phyloP scores from a whole-genome alignment of 2,797 vertebrate species.

The Petrocephalus schoutedeni region DNA sequence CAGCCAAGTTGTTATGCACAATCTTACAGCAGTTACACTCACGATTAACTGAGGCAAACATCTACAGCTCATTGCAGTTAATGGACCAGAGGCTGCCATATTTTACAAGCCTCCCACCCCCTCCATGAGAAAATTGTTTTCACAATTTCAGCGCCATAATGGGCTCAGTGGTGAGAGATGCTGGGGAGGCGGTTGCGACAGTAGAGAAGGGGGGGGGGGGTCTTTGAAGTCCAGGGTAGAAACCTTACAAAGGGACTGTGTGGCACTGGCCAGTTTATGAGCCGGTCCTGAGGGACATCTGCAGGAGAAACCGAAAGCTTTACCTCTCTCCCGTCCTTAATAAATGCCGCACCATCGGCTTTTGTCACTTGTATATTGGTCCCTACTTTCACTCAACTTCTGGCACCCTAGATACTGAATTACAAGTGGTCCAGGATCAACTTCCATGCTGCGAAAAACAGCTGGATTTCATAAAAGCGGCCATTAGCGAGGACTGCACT shows the following conservation, averaged over 20 bases:
- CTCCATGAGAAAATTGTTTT: constrained; percentile 62
- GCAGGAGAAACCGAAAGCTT: not conserved
- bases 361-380: not conserved
- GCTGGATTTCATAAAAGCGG: not conserved
- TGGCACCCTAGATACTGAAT: not conserved
- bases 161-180: constrained; percentile 52
- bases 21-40: constrained; percentile 33
- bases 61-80: constrained; percentile 36
- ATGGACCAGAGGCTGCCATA: constrained; percentile 45
- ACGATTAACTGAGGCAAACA: constrained; percentile 46
- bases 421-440: not conserved
- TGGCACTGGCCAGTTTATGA: not conserved
- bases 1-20: not conserved
- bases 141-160: constrained; percentile 66
- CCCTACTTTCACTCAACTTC: not conserved
- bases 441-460: not conserved
- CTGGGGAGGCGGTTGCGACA: constrained; percentile 32
- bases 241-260: not conserved
- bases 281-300: not conserved
- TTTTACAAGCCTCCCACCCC: constrained; percentile 48
- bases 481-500: not conserved
- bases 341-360: not conserved
- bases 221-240: not conserved
- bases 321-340: not conserved
- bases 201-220: constrained; percentile 23